phyloP scores from a whole-genome alignment of 2,888 invertebrate genomes.

The Sesia apiformis region DNA sequence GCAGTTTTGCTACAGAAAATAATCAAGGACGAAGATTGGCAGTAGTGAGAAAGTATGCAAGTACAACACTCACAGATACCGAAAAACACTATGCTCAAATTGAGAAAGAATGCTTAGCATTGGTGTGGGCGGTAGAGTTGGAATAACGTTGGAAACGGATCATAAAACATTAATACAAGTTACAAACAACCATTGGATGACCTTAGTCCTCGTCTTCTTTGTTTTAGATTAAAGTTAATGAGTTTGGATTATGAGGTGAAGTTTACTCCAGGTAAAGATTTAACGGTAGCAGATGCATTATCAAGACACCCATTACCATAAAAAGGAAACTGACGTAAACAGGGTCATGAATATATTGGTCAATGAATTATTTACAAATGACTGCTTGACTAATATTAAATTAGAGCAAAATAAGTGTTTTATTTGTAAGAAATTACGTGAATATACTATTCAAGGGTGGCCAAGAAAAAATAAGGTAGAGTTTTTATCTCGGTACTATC shows the following conservation, averaged over 20 bases:
- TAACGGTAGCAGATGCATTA: slow-evolving; percentile 13
- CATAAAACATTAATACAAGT: no score
- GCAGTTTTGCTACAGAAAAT: not conserved
- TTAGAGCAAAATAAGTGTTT: no score
- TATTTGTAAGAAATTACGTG: no score
- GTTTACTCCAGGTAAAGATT: slow-evolving; percentile 14
- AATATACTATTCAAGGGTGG: no score
- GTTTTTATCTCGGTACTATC: no score
- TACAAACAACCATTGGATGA: no score
- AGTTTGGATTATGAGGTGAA: slow-evolving; percentile 10
- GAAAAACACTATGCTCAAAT: slow-evolving; percentile 1
- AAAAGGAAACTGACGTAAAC: no score
- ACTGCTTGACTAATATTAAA: no score
- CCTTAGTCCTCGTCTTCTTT: slow-evolving; percentile 7
- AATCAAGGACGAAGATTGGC: not conserved
- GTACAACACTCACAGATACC: slow-evolving; percentile 1
- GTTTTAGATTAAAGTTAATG: slow-evolving; percentile 13
- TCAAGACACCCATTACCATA: slow-evolving; percentile 5
- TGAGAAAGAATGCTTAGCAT: slow-evolving; percentile 4
- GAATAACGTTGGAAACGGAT: no score
- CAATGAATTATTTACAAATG: no score
- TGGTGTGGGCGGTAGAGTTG: slow-evolving; percentile 3
- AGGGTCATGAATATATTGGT: no score
- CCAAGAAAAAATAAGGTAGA: no score
- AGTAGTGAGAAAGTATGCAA: slow-evolving; percentile 2